Evolutionary conservation across 1,140 invertebrate genomes (phyloP), one percentile per base, ranked within the genome.

Genomic region (Dysdera silvatica): DNA sequence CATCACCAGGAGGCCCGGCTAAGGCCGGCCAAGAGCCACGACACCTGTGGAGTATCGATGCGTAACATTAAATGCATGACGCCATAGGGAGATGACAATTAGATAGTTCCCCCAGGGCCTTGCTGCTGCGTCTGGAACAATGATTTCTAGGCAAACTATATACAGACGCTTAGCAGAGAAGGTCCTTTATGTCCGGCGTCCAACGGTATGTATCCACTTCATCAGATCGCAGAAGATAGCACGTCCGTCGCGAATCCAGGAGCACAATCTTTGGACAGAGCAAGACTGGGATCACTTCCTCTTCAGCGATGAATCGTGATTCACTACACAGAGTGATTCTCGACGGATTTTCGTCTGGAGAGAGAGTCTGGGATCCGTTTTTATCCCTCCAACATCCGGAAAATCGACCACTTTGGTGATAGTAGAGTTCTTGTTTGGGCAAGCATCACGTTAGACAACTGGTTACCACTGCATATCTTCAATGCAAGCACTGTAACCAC

Each of bases 391-490:
- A 49, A 49, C 47, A 14, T 49, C 29, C 24, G 24, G 23, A 28
- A 49, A 49, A 23, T 23, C 6, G 47, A 53, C 29, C 28, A 23
- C 35, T 53, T 33, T 23, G 51, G 4, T 32, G 14, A 33, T 53
- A 20, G 0, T 33, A 32, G 51, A 20, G 31, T 53, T 16, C 2
- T 32, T 7, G 31, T 53, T 24, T 33, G 31, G 31, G 29, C 29
- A 32, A 20, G 51, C 8, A 4, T 53, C 20, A 53, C 35, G 51
- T 7, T 33, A 7, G 5, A 33, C 3, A 12, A 18, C 8, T 26
- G 51, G n/a, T 33, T 32, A 12, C 51, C 51, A 37, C 51, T 53
- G 28, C 51, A 53, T 26, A 20, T 53, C 20, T 53, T 53, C 51
- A 33, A 53, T 18, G 20, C 2, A 18, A 20, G 28, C 18, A 24